Conservation (phyloP, 92 coral and sea anemone species). For the Plumapathes pennacea region DNA sequence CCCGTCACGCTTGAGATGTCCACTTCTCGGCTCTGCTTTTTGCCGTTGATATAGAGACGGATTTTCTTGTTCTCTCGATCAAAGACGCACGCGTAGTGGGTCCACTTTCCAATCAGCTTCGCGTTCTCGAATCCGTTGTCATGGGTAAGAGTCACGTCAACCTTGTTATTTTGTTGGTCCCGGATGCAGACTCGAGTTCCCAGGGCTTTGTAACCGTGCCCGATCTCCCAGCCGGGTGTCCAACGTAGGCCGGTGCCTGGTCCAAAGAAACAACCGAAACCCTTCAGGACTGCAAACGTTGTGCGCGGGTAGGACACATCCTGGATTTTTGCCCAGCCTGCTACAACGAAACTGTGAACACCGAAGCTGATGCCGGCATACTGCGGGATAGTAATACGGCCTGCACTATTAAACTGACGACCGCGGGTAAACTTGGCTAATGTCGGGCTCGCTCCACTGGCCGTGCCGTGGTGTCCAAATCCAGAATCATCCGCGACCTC, state of each 20-base stretch:
- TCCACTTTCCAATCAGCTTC: constrained; percentile 49
- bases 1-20: constrained; percentile 64
- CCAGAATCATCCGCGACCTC: constrained; percentile 77
- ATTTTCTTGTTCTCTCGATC: constrained; percentile 49
- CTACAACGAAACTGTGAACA: constrained; percentile 49
- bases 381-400: constrained; percentile 40
- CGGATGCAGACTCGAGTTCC: constrained; percentile 63
- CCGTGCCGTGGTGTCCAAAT: constrained; percentile 60
- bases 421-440: constrained; percentile 72
- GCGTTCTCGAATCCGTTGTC: constrained; percentile 45
- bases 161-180: constrained; percentile 50
- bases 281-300: constrained; percentile 70
- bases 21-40: constrained; percentile 47
- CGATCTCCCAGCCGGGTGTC: constrained; percentile 71
- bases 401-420: constrained; percentile 50
- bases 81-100: constrained; percentile 51
- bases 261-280: constrained; percentile 55
- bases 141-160: constrained; percentile 12
- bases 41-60: constrained; percentile 59
- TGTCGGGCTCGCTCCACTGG: constrained; percentile 31
- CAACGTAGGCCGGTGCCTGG: constrained; percentile 27
- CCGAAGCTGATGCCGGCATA: constrained; percentile 47
- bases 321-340: constrained; percentile 65
- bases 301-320: constrained; percentile 63
- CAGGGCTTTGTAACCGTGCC: constrained; percentile 48